phyloP scores from a whole-genome alignment of 92 coral and sea anemone species.

The Siderastrea siderea region DNA sequence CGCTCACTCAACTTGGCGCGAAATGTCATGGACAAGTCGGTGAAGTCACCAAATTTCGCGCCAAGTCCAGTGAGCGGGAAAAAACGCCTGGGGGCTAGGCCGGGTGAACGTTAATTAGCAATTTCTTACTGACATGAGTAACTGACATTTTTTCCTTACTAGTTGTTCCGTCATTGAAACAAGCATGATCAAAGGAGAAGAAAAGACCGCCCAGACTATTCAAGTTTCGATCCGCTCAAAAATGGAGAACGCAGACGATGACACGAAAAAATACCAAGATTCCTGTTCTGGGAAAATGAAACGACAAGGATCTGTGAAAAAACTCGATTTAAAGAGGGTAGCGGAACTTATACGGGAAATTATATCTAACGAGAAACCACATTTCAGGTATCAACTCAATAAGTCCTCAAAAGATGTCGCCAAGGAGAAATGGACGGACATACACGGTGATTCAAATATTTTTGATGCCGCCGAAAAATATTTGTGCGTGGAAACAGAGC shows the following conservation, averaged over 20 bases:
- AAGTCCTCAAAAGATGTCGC: constrained; percentile 90
- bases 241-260: constrained; percentile 92
- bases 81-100: too few species aligned
- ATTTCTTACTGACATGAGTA: not conserved
- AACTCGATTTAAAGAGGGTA: constrained; percentile 82
- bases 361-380: constrained; percentile 86
- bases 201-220: constrained; percentile 90
- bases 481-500: constrained; percentile 86
- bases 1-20: too few species aligned
- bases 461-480: constrained; percentile 87
- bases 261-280: constrained; percentile 88
- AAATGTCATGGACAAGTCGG: too few species aligned
- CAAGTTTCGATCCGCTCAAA: constrained; percentile 93
- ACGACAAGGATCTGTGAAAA: constrained; percentile 92
- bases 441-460: constrained; percentile 84
- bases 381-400: constrained; percentile 93
- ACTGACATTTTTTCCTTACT: not conserved
- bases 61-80: not conserved
- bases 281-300: constrained; percentile 81
- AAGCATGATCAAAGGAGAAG: constrained; percentile 91
- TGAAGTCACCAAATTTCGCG: too few species aligned
- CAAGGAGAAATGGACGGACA: constrained; percentile 84
- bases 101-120: too few species aligned
- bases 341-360: constrained; percentile 77
- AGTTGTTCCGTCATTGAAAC: constrained; percentile 93